phyloP scores from a whole-genome alignment of 2,888 invertebrate genomes.

The Autographa pulchrina region DNA sequence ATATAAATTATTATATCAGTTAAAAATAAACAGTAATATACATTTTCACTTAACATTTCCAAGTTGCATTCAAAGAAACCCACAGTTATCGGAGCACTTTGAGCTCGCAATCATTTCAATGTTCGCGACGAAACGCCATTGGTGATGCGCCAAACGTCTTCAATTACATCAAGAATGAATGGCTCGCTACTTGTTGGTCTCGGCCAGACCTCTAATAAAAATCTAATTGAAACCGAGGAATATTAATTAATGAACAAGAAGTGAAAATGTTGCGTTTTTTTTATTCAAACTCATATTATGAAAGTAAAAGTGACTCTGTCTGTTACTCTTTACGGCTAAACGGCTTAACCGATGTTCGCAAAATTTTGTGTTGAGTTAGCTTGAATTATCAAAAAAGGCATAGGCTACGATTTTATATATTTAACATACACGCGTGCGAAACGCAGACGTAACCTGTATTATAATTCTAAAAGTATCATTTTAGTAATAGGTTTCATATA shows the following conservation, averaged over 20 bases:
- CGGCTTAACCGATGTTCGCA: too few relatives aligned
- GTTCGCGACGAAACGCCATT: constrained; percentile 41
- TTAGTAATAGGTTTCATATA: constrained; percentile 59
- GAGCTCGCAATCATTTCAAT: constrained; percentile 65
- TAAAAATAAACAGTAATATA: constrained; percentile 22
- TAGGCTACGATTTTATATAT: too few relatives aligned
- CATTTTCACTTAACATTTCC: constrained; percentile 31
- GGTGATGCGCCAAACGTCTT: constrained; percentile 60
- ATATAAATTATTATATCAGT: too few relatives aligned
- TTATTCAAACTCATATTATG: too few relatives aligned
- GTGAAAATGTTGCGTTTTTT: neutral
- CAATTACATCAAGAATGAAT: constrained; percentile 64
- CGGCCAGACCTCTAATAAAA: constrained; percentile 32
- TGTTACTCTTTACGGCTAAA: too few relatives aligned
- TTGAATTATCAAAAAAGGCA: too few relatives aligned
- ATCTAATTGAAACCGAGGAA: constrained; percentile 28
- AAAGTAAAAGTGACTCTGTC: too few relatives aligned
- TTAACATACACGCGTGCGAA: too few relatives aligned
- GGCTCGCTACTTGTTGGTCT: constrained; percentile 57
- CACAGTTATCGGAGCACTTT: constrained; percentile 64
- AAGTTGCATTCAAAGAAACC: constrained; percentile 58
- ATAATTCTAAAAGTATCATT: constrained; percentile 6
- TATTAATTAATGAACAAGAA: constrained; percentile 39
- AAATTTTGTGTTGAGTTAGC: too few relatives aligned
- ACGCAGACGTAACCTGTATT: neutral